Percentiles rank a stretch among this genome's conserved stretches.
Conservation (phyloP, 2,888 invertebrate species). For the Pandemis heparana region DNA sequence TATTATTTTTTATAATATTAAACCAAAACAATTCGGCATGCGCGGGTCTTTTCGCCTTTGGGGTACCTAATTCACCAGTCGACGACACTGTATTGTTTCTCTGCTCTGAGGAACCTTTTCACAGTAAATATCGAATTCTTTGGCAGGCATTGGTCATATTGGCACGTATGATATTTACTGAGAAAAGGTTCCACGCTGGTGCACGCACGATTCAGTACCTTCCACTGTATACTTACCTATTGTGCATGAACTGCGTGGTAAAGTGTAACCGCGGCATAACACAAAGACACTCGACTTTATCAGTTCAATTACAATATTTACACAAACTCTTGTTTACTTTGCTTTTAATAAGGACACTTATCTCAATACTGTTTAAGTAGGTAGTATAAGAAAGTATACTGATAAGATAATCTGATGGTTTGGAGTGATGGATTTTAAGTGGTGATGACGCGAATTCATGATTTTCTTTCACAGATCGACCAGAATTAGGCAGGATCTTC, state of each 20-base stretch:
- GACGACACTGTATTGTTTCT: too few species aligned
- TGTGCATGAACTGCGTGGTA: not conserved
- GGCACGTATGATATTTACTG: not conserved
- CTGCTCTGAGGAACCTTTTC: not conserved
- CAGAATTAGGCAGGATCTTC: too few species aligned
- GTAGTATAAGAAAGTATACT: slow-evolving; percentile 17
- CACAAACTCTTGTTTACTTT: slow-evolving; percentile 30
- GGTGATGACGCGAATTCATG: slow-evolving; percentile 4
- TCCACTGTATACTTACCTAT: not conserved
- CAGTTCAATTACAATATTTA: slow-evolving; percentile 33
- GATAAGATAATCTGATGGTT: slow-evolving; percentile 35
- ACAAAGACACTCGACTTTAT: slow-evolving; percentile 26
- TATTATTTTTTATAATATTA: too few species aligned
- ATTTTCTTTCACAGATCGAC: too few species aligned
- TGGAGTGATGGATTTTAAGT: slow-evolving; percentile 8
- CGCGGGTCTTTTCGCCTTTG: not conserved
- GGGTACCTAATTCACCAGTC: too few species aligned
- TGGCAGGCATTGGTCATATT: not conserved
- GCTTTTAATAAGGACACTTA: slow-evolving; percentile 40
- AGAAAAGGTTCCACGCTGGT: not conserved
- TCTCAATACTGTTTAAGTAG: slow-evolving; percentile 32
- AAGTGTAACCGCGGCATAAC: slow-evolving; percentile 16
- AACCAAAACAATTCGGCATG: not conserved
- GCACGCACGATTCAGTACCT: not conserved
- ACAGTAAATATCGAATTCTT: not conserved